Base-by-base conservation (phyloP, 2,797 vertebrate genomes). In the Takifugu rubripes region DNA sequence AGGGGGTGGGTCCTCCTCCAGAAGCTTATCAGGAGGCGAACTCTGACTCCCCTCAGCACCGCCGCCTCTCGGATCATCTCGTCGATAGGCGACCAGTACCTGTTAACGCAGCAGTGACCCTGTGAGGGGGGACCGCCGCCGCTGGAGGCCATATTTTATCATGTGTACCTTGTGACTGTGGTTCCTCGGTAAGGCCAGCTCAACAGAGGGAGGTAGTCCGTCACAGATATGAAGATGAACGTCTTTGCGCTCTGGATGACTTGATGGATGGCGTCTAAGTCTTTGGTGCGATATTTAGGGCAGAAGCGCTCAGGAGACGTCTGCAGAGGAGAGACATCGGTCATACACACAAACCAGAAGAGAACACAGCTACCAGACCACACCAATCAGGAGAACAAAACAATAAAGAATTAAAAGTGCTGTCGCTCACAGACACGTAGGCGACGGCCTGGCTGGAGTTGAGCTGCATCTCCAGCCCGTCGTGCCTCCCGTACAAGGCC, bases 81-180 rank as follows among this genome's bases (percentile, higher is more conserved):
- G 62, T 97, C 95, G 36, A 97, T 90, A 52, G 84, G 80, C 0
- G 95, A 95, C 95, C 95, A 97, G 64, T 96, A 97, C 77, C 95
- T 97, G 66, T 36, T 2, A 36, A 67, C 24, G 16, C 14, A 64
- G 17, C 12, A 31, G 2, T 5, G 25, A 27, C 27, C 51, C 55
- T 47, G 1, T 24, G 24, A 61, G 44, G 44, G 6, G 44, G 17
- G 4, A 6, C 16, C 5, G 11, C n/a, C 21, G 17, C 8, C 17
- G 8, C 17, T 24, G 3, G 17, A 24, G 17, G 21, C 17, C 25
- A 5, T 49, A 5, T 61, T 52, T 63, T 6, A 31, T 47, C 9
- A 4, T 11, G 5, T 43, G 46, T 56, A 88, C 89, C 84, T 85
- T 48, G 82, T 87, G 58, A 85, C 48, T 9, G 77, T 75, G 83